Base-by-base conservation (phyloP, 2,888 invertebrate species). In the Microdon myrmicae region DNA sequence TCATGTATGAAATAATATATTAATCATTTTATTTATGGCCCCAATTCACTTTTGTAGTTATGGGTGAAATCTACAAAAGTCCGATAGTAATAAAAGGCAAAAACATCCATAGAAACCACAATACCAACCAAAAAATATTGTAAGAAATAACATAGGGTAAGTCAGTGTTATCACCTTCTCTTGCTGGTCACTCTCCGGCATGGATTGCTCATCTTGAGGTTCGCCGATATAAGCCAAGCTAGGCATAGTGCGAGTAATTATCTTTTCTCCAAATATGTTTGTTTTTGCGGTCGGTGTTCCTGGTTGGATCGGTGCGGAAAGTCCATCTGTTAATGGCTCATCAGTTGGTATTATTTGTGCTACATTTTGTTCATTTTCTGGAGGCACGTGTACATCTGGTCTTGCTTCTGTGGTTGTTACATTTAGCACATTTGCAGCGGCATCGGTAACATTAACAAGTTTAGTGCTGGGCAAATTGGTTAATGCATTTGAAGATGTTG, bases 51-150 rank as follows among this genome's bases (percentile, higher is more conserved):
- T 22, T 12, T 4, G 14, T n/a, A 12, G 7, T 25, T 47, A 32
- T 44, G 6, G 8, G 4, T 25, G 41, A 43, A 51, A 64, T 45
- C 71, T 64, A 68, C 71, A 72, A 68, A 71, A 71, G 44, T 73
- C 70, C 60, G 68, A 69, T 70, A 72, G 70, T 66, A 72, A 72
- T 69, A 76, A 74, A 76, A 78, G 75, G 77, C 77, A 78, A 73
- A 75, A 74, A 76, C 78, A 77, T 72, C 77, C 71, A 76, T 78
- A 77, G 73, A 77, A 77, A 77, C 77, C 77, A 78, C 77, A 77
- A 70, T 78, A 69, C 76, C 75, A 78, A 76, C 76, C 76, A 71
- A 73, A 73, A 75, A 75, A 72, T 69, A 78, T 70, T 72, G 76
- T 67, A 71, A 73, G 71, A 72, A 78, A 61, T 73, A 77, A 74